phyloP scores from a whole-genome alignment of 2,797 vertebrate genomes.

The Basileuterus tristriatus region DNA sequence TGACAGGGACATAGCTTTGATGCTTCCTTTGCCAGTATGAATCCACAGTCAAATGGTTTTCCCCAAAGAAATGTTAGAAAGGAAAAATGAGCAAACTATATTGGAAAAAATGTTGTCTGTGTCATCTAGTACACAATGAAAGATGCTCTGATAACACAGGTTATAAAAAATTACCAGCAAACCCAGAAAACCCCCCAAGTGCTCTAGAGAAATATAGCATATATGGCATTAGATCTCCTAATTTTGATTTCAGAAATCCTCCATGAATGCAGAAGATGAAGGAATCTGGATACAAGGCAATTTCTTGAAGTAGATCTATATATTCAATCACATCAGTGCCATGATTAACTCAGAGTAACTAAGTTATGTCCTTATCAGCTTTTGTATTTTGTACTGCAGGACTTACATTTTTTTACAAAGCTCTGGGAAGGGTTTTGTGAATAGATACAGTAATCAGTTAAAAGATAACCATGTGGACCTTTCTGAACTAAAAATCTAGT shows the following conservation, averaged over 20 bases:
- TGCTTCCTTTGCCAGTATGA: not conserved
- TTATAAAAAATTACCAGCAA: not conserved
- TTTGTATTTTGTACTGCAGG: not conserved
- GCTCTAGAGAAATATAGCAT: not conserved
- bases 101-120: not conserved
- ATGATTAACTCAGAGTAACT: not conserved
- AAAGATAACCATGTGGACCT: not conserved
- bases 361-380: not conserved
- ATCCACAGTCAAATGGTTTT: not conserved
- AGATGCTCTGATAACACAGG: not conserved
- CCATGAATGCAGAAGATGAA: not conserved
- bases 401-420: not conserved
- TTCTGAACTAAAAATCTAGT: not conserved
- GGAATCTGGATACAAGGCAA: not conserved
- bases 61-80: not conserved
- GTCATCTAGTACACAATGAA: not conserved
- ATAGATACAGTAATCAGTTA: not conserved
- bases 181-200: rapidly evolving
- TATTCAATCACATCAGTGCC: rapidly evolving
- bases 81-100: not conserved
- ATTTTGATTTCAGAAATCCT: not conserved
- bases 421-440: not conserved
- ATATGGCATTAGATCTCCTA: not conserved
- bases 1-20: not conserved
- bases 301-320: not conserved